Evolutionary conservation across 2,113 vertebrate species (phyloP).

Genomic region (Phaethornis superciliosus): DNA sequence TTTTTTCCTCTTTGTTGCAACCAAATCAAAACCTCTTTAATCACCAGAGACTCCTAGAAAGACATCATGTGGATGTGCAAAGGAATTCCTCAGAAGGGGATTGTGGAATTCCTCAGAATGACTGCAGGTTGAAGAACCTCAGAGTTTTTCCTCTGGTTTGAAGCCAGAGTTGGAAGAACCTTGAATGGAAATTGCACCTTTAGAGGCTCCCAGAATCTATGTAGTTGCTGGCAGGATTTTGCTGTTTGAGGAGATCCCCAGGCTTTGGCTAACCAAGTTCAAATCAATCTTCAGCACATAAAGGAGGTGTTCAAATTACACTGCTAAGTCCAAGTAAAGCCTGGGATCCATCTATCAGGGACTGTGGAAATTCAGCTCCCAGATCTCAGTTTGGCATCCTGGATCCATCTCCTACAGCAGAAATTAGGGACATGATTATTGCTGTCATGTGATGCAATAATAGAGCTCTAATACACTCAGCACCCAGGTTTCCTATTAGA

Average conservation of each 20-base stretch:
- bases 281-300: neutral
- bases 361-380: neutral
- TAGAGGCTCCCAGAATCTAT: neutral
- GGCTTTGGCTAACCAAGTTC: neutral
- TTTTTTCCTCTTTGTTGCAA: neutral
- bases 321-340: neutral
- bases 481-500: neutral
- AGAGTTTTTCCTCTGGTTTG: neutral
- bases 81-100: neutral
- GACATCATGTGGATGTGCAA: fast-evolving
- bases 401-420: neutral
- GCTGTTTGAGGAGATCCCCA: neutral
- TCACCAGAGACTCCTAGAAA: neutral
- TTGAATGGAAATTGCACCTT: neutral
- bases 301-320: neutral
- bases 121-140: neutral
- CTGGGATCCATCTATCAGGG: neutral
- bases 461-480: neutral
- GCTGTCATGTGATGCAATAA: neutral
- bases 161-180: neutral
- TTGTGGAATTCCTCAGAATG: neutral
- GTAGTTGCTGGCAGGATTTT: neutral
- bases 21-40: neutral
- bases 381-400: neutral
- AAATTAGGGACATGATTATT: neutral